Conservation (phyloP, 2,888 invertebrate genomes). For the Dastarcus helophoroides region DNA sequence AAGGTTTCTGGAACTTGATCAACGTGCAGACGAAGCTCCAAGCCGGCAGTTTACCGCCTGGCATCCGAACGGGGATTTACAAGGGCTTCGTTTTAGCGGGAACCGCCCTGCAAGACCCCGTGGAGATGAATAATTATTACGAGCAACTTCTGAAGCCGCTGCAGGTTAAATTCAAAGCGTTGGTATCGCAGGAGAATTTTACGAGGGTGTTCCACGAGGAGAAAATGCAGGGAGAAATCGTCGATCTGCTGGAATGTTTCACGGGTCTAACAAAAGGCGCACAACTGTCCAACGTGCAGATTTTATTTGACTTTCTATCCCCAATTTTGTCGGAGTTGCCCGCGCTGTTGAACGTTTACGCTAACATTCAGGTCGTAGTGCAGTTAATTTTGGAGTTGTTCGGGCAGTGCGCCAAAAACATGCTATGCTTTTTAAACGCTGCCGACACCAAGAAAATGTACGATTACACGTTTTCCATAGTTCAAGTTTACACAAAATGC, state of each 20-base stretch:
- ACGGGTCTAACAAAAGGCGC: constrained; percentile 60
- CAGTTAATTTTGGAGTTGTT: constrained; percentile 63
- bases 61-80: constrained; percentile 55
- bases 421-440: constrained; percentile 52
- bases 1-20: constrained; percentile 44
- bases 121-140: constrained; percentile 27
- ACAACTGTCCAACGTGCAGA: constrained; percentile 37
- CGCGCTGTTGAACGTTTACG: constrained; percentile 56
- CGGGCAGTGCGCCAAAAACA: constrained; percentile 57
- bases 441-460: constrained; percentile 53
- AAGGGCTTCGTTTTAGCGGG: constrained; percentile 60
- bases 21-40: constrained; percentile 41
- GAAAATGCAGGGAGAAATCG: constrained; percentile 52
- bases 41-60: constrained; percentile 43
- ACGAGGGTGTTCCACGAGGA: constrained; percentile 47
- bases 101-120: constrained; percentile 33
- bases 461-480: constrained; percentile 53
- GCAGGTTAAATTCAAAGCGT: constrained; percentile 42
- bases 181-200: constrained; percentile 44
- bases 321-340: constrained; percentile 57
- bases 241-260: constrained; percentile 64
- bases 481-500: constrained; percentile 58
- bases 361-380: constrained; percentile 66
- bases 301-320: constrained; percentile 47
- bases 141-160: constrained; percentile 38